Conservation (phyloP, 1,140 invertebrate genomes). For the Proctacanthus coquilletti region DNA sequence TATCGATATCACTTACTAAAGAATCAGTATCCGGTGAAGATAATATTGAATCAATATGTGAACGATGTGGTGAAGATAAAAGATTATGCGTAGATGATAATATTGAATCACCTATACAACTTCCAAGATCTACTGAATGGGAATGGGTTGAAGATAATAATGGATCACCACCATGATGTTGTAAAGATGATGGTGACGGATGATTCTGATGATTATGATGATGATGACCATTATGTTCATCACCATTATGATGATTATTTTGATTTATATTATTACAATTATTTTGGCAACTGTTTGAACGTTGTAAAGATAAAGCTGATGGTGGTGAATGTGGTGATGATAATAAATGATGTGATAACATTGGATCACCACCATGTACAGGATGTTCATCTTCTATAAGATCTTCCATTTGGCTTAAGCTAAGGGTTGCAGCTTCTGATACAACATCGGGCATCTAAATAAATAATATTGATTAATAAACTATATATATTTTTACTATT, state of each 20-base stretch:
- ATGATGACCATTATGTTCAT: neutral
- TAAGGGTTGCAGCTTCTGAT: slow-evolving; percentile 36
- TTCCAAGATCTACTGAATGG: slow-evolving; percentile 2
- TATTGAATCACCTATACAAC: slow-evolving; percentile 5
- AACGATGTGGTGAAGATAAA: slow-evolving; percentile 4
- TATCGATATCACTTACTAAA: slow-evolving; percentile 7
- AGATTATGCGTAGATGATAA: slow-evolving; percentile 5
- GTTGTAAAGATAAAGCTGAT: neutral
- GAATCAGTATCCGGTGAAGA: slow-evolving; percentile 7
- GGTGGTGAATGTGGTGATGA: slow-evolving; percentile 37
- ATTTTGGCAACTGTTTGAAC: too few relatives aligned
- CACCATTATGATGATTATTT: too few relatives aligned
- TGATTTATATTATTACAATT: too few relatives aligned
- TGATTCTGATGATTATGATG: neutral
- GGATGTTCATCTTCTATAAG: slow-evolving; percentile 68
- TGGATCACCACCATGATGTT: neutral
- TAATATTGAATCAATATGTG: slow-evolving; percentile 5
- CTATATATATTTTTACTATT: slow-evolving; percentile 8
- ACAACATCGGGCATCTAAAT: slow-evolving; percentile 40
- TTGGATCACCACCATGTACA: slow-evolving; percentile 49
- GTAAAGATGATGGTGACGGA: neutral
- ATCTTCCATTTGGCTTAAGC: slow-evolving; percentile 57
- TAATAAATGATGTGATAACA: slow-evolving; percentile 29
- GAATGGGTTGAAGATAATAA: neutral
- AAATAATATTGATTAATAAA: slow-evolving; percentile 6